A percentile compares a stretch with the other conserved stretches of the same genome.
These are phyloP conservation scores for Heliothis peltigera DNA, from an alignment of 2,888 invertebrate species.

Conservation along the genomic window DNA sequence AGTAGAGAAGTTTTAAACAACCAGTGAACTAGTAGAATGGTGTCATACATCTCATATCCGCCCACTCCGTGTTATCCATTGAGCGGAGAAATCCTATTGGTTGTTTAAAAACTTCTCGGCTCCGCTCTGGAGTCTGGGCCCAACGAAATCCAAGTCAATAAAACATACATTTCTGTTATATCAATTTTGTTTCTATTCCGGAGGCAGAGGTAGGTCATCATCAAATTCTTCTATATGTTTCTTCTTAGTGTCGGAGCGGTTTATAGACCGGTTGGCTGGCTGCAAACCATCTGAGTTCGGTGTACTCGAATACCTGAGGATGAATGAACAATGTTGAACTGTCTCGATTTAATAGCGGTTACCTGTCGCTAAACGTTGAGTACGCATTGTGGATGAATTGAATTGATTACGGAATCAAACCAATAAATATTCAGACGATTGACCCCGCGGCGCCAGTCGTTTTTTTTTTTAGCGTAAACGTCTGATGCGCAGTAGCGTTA, in stretches of 20 bases:
- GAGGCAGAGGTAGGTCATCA: conserved; percentile 85
- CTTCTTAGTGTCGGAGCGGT: conserved; percentile 71
- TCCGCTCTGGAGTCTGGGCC: too few species aligned
- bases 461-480: conserved; percentile 59
- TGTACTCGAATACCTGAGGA: conserved; percentile 63
- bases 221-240: conserved; percentile 79
- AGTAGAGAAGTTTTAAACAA: too few species aligned
- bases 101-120: too few species aligned
- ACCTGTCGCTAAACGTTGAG: conserved; percentile 37
- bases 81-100: too few species aligned
- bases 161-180: conserved; percentile 3
- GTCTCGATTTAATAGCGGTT: conserved; percentile 34
- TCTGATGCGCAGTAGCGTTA: conserved; percentile 70
- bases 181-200: conserved; percentile 74
- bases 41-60: too few species aligned
- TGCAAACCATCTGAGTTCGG: conserved; percentile 70
- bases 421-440: conserved; percentile 77
- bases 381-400: conserved; percentile 69
- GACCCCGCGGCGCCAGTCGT: conserved; percentile 69
- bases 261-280: conserved; percentile 68
- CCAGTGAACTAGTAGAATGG: too few species aligned
- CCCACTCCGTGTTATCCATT: too few species aligned
- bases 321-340: conserved; percentile 18
- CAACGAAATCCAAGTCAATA: background rate
- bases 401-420: conserved; percentile 75